These are phyloP conservation scores for Chanos chanos DNA, from an alignment of 2,797 vertebrate genomes.

Conservation along the genomic window DNA sequence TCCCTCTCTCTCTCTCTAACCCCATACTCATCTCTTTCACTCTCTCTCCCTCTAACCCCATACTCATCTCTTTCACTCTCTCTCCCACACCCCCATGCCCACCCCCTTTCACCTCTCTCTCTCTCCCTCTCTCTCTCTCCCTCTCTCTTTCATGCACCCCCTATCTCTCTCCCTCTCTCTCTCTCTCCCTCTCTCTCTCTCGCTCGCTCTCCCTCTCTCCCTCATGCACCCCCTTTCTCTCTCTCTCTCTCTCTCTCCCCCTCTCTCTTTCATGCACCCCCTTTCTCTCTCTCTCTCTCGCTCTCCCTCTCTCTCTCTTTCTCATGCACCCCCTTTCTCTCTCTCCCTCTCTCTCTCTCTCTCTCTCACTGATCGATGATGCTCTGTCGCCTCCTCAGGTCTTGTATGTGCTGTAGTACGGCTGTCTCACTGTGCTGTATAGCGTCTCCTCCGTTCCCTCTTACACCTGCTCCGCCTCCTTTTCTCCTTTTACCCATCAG, in stretches of 20 bases:
- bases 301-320: background rate
- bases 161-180: no score
- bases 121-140: no score
- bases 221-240: no score
- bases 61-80: no score
- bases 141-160: no score
- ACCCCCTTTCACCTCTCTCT: no score
- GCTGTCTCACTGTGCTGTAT: conserved; percentile 19
- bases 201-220: background rate
- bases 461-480: conserved; percentile 3
- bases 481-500: conserved; percentile 42
- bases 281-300: background rate
- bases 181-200: no score
- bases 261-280: background rate
- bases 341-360: background rate
- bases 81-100: no score
- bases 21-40: no score
- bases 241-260: no score
- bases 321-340: background rate
- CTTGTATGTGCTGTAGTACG: conserved; percentile 44
- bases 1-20: no score
- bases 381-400: conserved; percentile 45
- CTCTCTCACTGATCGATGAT: conserved; percentile 42
- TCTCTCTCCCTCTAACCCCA: no score
- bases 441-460: background rate